Percentiles rank a stretch among this genome's conserved stretches.
Evolutionary conservation across 1,140 invertebrate species (phyloP).

Genomic region (Lepidotrigona ventralis): DNA sequence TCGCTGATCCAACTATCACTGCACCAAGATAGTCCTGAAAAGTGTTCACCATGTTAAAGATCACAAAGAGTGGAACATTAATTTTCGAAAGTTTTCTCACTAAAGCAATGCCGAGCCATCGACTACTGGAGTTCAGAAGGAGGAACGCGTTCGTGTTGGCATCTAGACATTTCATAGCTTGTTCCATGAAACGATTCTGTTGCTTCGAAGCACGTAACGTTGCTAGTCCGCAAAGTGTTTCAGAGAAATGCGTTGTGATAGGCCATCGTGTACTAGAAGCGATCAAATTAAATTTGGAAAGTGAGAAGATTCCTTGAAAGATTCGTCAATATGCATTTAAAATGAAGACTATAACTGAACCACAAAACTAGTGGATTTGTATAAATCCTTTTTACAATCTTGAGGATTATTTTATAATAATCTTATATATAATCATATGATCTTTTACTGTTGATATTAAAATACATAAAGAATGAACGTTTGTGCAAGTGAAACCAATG

Average conservation of each 20-base stretch:
- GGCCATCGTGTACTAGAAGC: constrained; percentile 84
- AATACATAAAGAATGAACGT: no score
- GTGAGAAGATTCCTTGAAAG: accelerated
- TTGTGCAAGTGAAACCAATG: no score
- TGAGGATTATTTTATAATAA: no score
- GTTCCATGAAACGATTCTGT: constrained; percentile 83
- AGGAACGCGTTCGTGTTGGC: constrained; percentile 88
- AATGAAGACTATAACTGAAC: no score
- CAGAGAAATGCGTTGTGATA: constrained; percentile 86
- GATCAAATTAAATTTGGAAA: neutral
- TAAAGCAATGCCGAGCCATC: constrained; percentile 90
- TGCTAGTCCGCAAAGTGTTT: constrained; percentile 85
- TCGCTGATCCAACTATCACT: constrained; percentile 87
- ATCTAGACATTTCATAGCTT: constrained; percentile 85
- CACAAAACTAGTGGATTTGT: no score
- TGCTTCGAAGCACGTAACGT: constrained; percentile 87
- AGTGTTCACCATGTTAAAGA: neutral
- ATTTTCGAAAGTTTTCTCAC: constrained; percentile 79
- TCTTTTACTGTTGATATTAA: no score
- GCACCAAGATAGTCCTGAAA: constrained; percentile 91
- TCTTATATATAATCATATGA: no score
- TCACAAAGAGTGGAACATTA: neutral
- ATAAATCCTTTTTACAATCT: no score
- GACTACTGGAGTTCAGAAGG: constrained; percentile 88
- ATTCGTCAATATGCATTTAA: neutral